phyloP scores from a whole-genome alignment of 2,113 vertebrate genomes.

The Planiliza haematocheilus region DNA sequence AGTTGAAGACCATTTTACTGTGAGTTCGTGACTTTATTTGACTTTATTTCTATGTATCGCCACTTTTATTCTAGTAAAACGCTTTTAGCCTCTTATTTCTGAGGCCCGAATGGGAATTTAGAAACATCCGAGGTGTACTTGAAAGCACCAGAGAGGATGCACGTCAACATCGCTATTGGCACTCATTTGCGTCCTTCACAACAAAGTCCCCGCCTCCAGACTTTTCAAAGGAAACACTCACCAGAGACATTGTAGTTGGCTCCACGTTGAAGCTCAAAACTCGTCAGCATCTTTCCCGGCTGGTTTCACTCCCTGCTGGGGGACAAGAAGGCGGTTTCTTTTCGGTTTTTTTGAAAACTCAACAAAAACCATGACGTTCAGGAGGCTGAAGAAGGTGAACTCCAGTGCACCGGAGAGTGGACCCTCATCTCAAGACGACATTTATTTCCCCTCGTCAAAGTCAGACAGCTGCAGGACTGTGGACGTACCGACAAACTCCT shows the following conservation, averaged over 20 bases:
- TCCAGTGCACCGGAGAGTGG: slow-evolving; percentile 70
- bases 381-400: slow-evolving; percentile 80
- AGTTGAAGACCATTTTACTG: too few species aligned
- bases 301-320: neutral
- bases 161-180: slow-evolving; percentile 41
- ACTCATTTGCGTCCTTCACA: slow-evolving; percentile 20
- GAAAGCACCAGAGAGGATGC: slow-evolving; percentile 38
- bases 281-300: slow-evolving; percentile 30
- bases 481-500: slow-evolving; percentile 57
- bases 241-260: neutral
- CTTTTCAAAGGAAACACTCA: slow-evolving; percentile 15
- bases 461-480: slow-evolving; percentile 77
- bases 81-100: neutral
- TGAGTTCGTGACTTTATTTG: neutral
- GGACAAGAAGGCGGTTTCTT: neutral
- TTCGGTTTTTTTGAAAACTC: neutral
- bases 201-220: slow-evolving; percentile 45
- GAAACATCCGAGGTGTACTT: neutral
- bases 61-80: neutral
- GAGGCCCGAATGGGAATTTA: neutral
- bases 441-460: slow-evolving; percentile 83
- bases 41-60: neutral
- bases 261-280: slow-evolving; percentile 45
- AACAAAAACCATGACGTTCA: slow-evolving; percentile 77
- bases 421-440: slow-evolving; percentile 71